Evolutionary conservation across 2,797 vertebrate species (phyloP).

Genomic region (Peromyscus attwateri): DNA sequence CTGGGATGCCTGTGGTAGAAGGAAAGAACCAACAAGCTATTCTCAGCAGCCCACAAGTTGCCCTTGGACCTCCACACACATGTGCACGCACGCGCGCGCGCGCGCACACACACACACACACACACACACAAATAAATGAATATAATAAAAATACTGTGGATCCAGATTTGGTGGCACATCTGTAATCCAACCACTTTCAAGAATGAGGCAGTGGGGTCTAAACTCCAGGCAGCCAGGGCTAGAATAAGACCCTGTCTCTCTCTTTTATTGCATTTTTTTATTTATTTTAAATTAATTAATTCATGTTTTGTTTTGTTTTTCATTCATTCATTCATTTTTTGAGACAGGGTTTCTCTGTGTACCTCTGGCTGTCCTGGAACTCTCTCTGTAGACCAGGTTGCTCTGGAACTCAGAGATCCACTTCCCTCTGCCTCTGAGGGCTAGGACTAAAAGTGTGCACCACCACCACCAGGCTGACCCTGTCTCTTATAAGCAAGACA

Average conservation of each 20-base stretch:
- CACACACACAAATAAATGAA: not conserved
- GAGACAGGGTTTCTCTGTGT: not conserved
- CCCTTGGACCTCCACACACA: not conserved
- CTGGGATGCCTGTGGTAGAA: not conserved
- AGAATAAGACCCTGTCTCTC: not conserved
- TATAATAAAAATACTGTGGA: not conserved
- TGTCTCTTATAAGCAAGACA: not conserved
- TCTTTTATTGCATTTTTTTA: not conserved
- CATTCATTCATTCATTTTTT: not conserved
- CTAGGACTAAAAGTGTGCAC: not conserved
- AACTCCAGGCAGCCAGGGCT: not conserved
- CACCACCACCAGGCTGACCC: not conserved
- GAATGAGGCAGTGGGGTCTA: not conserved
- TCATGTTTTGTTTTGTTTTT: not conserved
- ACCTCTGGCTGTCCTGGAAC: not conserved
- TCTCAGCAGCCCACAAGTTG: not conserved
- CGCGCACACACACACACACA: not conserved
- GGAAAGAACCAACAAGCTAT: not conserved
- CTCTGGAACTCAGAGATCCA: not conserved
- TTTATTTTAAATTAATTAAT: not conserved
- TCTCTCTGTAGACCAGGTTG: not conserved
- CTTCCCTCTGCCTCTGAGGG: not conserved
- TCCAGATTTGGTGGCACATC: not conserved
- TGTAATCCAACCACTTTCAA: no score
- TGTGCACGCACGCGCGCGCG: no score